Base-by-base conservation (phyloP, 2,888 invertebrate genomes). In the Neoascia interrupta region DNA sequence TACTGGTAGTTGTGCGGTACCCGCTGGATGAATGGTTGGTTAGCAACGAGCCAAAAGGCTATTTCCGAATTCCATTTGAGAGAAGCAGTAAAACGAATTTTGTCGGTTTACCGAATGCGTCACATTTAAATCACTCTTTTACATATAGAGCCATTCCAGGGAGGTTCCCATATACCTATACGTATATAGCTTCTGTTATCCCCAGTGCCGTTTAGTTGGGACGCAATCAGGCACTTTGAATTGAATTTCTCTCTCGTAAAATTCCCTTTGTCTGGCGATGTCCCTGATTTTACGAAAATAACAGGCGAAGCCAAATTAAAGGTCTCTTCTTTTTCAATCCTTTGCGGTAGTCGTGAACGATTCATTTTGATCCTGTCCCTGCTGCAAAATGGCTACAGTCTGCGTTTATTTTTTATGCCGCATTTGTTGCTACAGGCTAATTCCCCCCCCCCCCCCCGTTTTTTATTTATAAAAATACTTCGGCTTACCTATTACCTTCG, bases 21-120 rank as follows among this genome's bases (percentile, higher is more conserved):
- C 66, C 49, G 54, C 66, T 73, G 66, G 73, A 79, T 66, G 60
- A 73, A 47, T 60, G 64, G 43, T 73, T 56, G 73, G 79, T 66
- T 73, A 49, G 39, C 60, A 79, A 54, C 73, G 36, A 37, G 73
- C 79, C 79, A 61, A 73, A 61, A 16, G 49, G 61, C 73, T 73
- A 64, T 79, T 79, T 79, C 56, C 66, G 54, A 79, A 79, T 79
- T 79, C 61, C 45, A 79, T 68, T 68, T 79, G 66, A 73, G 61
- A 37, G 45, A 41, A 10, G 19, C 28, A 47, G 18, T 49, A 45
- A 60, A 73, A 61, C 54, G 49, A 61, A 37, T 79, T 56, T 60
- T 56, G 54, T 61, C 23, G 76, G 76, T 64, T 56, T 58, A 39
- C 76, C 79, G 41, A 72, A 73, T 73, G 73, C 73, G 73, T 79